Evolutionary conservation across 2,888 invertebrate genomes (phyloP).

Genomic region (Tetragonula carbonaria): DNA sequence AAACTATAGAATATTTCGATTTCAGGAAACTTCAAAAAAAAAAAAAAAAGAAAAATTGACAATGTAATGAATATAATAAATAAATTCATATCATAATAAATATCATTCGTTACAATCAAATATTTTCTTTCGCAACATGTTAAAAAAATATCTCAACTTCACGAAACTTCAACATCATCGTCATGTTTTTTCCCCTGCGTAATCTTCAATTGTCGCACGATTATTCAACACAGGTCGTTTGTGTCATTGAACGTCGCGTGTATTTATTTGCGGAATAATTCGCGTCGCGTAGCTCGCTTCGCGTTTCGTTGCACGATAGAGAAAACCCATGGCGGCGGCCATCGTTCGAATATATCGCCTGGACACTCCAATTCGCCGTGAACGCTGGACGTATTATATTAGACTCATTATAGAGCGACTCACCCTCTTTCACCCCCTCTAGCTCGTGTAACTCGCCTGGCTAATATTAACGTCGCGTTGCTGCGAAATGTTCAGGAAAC

Average conservation of each 20-base stretch:
- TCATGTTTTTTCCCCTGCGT: too few species aligned
- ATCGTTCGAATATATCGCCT: background rate
- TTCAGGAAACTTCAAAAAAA: too few species aligned
- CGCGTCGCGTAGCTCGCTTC: background rate
- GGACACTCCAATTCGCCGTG: background rate
- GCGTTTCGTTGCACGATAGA: background rate
- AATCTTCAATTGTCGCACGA: too few species aligned
- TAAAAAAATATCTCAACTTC: too few species aligned
- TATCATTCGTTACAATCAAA: too few species aligned
- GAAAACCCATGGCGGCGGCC: background rate
- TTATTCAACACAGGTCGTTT: background rate
- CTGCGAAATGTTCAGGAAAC: constrained; percentile 27
- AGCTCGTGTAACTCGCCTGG: background rate
- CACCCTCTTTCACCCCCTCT: background rate
- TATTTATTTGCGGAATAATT: background rate
- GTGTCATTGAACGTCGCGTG: background rate
- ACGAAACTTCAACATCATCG: too few species aligned
- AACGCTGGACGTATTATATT: background rate
- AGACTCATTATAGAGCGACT: background rate
- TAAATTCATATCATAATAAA: too few species aligned
- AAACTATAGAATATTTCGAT: too few species aligned
- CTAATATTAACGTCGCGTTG: constrained; percentile 19
- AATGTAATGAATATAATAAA: too few species aligned
- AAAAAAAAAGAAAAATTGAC: too few species aligned
- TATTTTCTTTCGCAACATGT: too few species aligned